These are phyloP conservation scores for Dasyurus viverrinus DNA, from an alignment of 2,113 vertebrate species.

Conservation along the genomic window DNA sequence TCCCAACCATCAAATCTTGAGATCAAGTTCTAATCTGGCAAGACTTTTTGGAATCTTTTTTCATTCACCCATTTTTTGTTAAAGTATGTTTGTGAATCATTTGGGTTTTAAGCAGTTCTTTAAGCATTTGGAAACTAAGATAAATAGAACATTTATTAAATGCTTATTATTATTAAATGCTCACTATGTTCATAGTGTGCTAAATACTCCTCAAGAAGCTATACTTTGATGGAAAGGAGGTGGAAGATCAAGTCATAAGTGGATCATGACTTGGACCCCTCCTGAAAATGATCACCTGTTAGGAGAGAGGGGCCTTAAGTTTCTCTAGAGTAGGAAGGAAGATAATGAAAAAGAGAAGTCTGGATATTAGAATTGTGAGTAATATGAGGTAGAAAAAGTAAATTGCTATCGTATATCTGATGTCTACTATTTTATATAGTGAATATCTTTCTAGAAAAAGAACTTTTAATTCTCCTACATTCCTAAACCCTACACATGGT, in stretches of 20 bases:
- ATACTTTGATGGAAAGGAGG: not conserved
- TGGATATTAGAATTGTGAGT: not conserved
- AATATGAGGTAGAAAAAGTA: not conserved
- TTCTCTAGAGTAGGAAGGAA: not conserved
- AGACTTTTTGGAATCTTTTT: not conserved
- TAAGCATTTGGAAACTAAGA: not conserved
- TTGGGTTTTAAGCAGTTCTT: not conserved
- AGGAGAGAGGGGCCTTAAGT: not conserved
- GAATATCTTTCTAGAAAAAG: not conserved
- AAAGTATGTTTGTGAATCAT: not conserved
- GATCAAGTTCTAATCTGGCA: not conserved
- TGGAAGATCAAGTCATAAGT: not conserved
- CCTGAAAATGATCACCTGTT: not conserved
- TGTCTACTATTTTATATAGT: not conserved
- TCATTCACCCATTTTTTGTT: not conserved
- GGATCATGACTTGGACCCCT: not conserved
- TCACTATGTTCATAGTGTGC: not conserved
- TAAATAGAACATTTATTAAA: not conserved
- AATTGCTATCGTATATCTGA: not conserved
- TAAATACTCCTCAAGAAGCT: not conserved
- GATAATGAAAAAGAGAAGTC: not conserved
- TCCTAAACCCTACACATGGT: not conserved
- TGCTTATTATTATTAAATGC: not conserved
- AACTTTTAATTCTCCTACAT: not conserved
- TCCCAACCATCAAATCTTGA: not conserved